Base-by-base conservation (phyloP, 2,113 vertebrate genomes). In the Origma solitaria region DNA sequence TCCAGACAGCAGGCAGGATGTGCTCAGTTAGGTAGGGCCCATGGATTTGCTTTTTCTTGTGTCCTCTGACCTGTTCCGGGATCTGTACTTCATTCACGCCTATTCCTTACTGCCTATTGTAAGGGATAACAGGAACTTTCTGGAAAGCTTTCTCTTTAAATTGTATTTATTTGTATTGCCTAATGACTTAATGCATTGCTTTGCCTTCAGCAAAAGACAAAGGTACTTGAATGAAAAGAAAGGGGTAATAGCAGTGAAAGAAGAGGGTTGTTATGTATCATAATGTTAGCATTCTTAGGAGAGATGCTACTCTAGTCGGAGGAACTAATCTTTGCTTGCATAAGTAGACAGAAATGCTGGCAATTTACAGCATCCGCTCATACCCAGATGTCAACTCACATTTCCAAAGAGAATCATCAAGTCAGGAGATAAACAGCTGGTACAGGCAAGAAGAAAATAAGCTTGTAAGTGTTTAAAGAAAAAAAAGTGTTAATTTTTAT, bases 401-500 rank as follows among this genome's bases (percentile, higher is more conserved):
- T 94, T 94, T 96, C 96, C 86, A 62, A 93, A 90, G 72, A 97
- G 93, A 94, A 96, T 96, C 95, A 93, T 97, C 92, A 94, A 96
- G 82, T 94, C 93, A 92, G 92, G 93, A 96, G 88, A 93, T 93
- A 97, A 96, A 96, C 93, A 94, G 95, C 94, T 97, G 95, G 94
- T 96, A 83, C 80, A 68, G 30, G 62, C n/a, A 7, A 96, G 88
- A 92, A 79, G 94, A 94, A 88, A 96, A 95, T 92, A 96, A 96
- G 92, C 95, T 96, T 92, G 64, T 94, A 94, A 97, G 86, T 94
- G 94, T 95, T 97, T 95, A 86, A 94, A 90, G 76, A 24, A 70
- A 94, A 94, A 82, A 76, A 95, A 92, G 72, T 75, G 72, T 93
- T 96, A 95, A 95, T 96, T 95, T 97, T 93, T 84, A 88, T 96